Conservation (phyloP, 30 jellyfish, hydroid and myxozoan genomes). For the Mastigias papua region DNA sequence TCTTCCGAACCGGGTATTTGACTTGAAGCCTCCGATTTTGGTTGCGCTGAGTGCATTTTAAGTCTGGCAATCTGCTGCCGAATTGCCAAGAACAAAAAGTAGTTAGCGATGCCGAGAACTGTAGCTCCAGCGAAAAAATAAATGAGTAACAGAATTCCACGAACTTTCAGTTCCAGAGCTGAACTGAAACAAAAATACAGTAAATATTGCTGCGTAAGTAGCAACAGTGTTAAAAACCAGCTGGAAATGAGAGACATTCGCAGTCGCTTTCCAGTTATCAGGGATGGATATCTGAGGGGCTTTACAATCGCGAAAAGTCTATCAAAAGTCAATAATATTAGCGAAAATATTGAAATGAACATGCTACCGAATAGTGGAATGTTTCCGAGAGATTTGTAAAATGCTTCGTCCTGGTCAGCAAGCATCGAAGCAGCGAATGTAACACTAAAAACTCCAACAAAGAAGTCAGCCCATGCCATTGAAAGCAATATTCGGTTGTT, state of each 20-base stretch:
- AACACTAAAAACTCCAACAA: conserved; percentile 42
- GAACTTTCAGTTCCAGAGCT: conserved; percentile 12
- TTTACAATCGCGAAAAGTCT: conserved; percentile 36
- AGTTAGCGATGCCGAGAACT: conserved; percentile 32
- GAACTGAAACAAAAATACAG: background rate
- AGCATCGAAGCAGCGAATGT: conserved; percentile 26
- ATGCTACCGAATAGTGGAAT: conserved; percentile 72
- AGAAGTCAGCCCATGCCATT: conserved; percentile 37
- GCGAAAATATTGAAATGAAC: conserved; percentile 63
- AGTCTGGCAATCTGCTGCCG: conserved; percentile 14
- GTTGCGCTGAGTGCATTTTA: background rate
- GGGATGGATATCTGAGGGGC: conserved; percentile 29
- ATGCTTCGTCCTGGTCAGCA: background rate
- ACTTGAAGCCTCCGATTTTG: background rate
- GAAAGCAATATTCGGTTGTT: conserved; percentile 39
- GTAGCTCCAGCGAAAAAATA: conserved; percentile 33
- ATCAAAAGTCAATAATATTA: conserved; percentile 51
- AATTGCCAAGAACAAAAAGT: conserved; percentile 20
- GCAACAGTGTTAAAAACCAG: conserved; percentile 36
- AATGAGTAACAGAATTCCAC: conserved; percentile 27
- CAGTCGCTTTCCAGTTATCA: conserved; percentile 25
- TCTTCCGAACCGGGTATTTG: too few relatives aligned
- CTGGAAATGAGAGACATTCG: background rate
- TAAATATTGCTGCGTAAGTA: conserved; percentile 40
- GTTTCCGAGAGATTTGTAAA: conserved; percentile 24